Base-by-base conservation (phyloP, 2,888 invertebrate species). In the Melinopterus prodromus region DNA sequence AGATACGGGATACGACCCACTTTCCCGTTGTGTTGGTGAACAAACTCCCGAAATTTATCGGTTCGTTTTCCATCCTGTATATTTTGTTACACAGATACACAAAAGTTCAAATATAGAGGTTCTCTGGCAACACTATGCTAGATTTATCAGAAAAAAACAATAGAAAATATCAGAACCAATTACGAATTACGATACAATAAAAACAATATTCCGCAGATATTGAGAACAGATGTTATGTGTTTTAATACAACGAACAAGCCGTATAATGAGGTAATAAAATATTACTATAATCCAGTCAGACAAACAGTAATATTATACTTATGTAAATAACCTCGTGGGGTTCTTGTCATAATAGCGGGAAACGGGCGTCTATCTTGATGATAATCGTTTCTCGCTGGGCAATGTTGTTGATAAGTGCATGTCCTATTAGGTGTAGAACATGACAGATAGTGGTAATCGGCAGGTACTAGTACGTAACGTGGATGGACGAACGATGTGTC, bases 361-460 rank as follows among this genome's bases (percentile, higher is more conserved):
- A 53, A 53, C 53, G 53, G 53, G 53, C 53, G 53, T 53, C 12
- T 53, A 53, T 53, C 53, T 53, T 53, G 9, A 12, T 53, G 53
- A 53, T 53, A 53, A 53, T 53, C 53, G 53, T 53, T 53, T 53
- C 53, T 53, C 53, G 53, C 53, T 3, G 37, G 74, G 35, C 35
- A 74, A 71, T 77, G 78, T 79, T 79, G 76, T 79, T 76, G 80
- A 79, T 82, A 79, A 79, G 78, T 72, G 75, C 80, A 82, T 82
- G 82, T 79, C 78, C 75, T 77, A 80, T 75, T 82, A 79, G 80
- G 37, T 80, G 82, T 80, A 80, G 9, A 2, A 53, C 53, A 53
- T 53, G 53, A 4, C 53, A 74, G 74, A 35, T 74, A 74, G 37
- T 74, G 26, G 35, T 36, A 74, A 74, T 16, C 37, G 74, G 35